phyloP scores from a whole-genome alignment of 2,113 vertebrate species.

The Syngnathus scovelli region DNA sequence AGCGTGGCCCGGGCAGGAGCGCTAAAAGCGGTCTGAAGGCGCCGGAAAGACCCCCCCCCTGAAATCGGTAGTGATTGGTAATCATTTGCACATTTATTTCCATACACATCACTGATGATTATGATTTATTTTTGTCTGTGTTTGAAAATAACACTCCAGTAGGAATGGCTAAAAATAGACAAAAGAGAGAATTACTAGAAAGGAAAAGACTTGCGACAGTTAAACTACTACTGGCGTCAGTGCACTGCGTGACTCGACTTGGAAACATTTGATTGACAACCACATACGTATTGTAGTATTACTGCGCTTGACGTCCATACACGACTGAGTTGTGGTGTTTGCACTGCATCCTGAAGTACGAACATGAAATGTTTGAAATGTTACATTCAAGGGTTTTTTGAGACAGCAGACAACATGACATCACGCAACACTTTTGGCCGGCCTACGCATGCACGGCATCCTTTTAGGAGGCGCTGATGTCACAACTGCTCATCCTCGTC shows the following conservation, averaged over 20 bases:
- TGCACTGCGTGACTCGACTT: background rate
- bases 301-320: too few species aligned
- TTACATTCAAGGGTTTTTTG: background rate
- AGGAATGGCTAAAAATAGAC: background rate
- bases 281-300: too few species aligned
- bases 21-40: background rate
- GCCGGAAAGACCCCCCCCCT: background rate
- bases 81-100: background rate
- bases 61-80: background rate
- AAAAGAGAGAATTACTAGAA: background rate
- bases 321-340: too few species aligned
- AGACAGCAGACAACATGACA: constrained; percentile 36
- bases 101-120: background rate
- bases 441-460: constrained; percentile 16
- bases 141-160: background rate
- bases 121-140: background rate
- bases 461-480: constrained; percentile 56
- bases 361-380: background rate
- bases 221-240: background rate
- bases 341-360: too few species aligned
- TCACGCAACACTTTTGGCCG: constrained; percentile 30
- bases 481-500: constrained; percentile 52
- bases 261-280: too few species aligned
- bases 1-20: background rate
- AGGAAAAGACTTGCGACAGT: background rate